Percentiles rank a stretch among this genome's conserved stretches.
phyloP scores from a whole-genome alignment of 2,888 invertebrate species.

The Cantharis lateralis region DNA sequence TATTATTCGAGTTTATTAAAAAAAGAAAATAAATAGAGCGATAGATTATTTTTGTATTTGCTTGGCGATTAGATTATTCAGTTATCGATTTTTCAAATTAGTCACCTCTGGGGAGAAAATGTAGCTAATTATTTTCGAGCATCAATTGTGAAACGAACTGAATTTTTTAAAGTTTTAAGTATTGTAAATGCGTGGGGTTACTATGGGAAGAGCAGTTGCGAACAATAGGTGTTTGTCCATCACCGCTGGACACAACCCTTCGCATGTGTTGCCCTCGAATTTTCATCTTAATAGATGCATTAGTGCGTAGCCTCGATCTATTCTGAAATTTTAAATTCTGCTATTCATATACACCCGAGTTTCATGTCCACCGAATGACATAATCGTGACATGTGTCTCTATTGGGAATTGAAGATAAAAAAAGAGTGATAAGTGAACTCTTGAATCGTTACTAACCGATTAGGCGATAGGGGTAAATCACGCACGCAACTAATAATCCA shows the following conservation, averaged over 20 bases:
- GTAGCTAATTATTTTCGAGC: slow-evolving; percentile 10
- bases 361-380: slow-evolving; percentile 31
- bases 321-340: slow-evolving; percentile 37
- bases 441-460: slow-evolving; percentile 16
- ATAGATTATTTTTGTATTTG: neutral
- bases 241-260: slow-evolving; percentile 34
- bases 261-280: slow-evolving; percentile 29
- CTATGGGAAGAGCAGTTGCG: slow-evolving; percentile 25
- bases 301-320: slow-evolving; percentile 38
- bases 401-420: slow-evolving; percentile 26
- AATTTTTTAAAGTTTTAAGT: slow-evolving; percentile 19
- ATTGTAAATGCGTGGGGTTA: slow-evolving; percentile 22
- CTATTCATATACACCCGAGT: slow-evolving; percentile 27
- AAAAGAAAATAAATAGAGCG: neutral
- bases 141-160: neutral
- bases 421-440: slow-evolving; percentile 23
- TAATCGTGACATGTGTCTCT: slow-evolving; percentile 35
- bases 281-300: slow-evolving; percentile 33
- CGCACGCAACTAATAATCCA: neutral
- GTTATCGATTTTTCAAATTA: neutral
- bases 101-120: neutral
- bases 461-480: slow-evolving; percentile 13
- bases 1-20: neutral
- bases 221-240: slow-evolving; percentile 34
- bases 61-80: neutral